A percentile compares a stretch with the other conserved stretches of the same genome.
phyloP scores from a whole-genome alignment of 1,140 invertebrate species.

The Neocloeon triangulifer region DNA sequence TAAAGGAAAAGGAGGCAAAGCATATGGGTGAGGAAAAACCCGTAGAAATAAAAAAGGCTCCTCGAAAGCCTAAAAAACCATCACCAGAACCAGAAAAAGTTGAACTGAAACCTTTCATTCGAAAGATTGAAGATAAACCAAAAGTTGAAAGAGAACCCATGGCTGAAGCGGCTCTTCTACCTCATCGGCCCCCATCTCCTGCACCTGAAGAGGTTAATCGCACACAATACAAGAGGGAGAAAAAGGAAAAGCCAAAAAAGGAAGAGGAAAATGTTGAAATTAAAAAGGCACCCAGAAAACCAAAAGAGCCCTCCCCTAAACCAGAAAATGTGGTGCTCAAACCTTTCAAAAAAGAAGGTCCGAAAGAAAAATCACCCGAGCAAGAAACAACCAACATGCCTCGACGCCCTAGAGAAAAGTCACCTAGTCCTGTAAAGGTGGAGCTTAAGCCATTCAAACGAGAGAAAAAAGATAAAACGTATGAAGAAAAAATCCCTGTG shows the following conservation, averaged over 20 bases:
- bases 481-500: constrained; percentile 7
- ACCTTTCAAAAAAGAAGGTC: constrained; percentile 1
- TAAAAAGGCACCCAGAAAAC: constrained; percentile 5
- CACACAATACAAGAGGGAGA: constrained; percentile 8
- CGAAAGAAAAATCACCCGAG: no score
- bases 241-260: background rate
- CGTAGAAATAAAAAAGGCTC: constrained; percentile 7
- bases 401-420: no score
- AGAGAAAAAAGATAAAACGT: constrained; percentile 13
- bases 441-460: constrained; percentile 15
- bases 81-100: constrained; percentile 9
- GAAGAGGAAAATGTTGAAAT: constrained; percentile 4
- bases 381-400: no score
- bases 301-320: constrained; percentile 6
- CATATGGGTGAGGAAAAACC: background rate
- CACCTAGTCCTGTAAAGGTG: constrained; percentile 7
- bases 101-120: no score
- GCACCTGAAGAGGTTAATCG: no score
- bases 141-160: no score
- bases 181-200: no score
- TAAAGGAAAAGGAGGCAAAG: background rate
- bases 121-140: no score
- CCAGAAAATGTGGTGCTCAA: constrained; percentile 4
- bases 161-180: no score
- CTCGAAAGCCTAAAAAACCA: constrained; percentile 6